phyloP scores from a whole-genome alignment of 2,888 invertebrate species.

The Phragmatobia fuliginosa region DNA sequence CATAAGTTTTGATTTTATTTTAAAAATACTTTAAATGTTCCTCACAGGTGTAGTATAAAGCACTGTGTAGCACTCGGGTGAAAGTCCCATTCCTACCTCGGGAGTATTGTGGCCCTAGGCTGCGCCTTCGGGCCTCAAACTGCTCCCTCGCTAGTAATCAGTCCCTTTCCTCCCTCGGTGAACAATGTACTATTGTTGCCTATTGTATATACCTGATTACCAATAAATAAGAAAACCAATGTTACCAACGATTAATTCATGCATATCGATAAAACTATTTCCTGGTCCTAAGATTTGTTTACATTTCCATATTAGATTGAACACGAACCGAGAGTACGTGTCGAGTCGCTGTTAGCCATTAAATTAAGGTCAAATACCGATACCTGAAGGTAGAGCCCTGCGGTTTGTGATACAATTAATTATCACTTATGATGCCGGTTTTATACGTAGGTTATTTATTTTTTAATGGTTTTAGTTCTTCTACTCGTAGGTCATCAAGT shows the following conservation, averaged over 20 bases:
- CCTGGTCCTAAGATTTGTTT: slow-evolving; percentile 17
- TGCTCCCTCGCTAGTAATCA: too few species aligned
- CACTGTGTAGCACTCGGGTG: too few species aligned
- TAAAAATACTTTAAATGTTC: too few species aligned
- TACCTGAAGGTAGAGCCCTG: slow-evolving; percentile 8
- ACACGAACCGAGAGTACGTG: slow-evolving; percentile 5
- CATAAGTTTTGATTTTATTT: too few species aligned
- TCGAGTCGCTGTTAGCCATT: slow-evolving; percentile 10
- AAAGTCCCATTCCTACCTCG: too few species aligned
- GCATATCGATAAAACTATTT: slow-evolving; percentile 14
- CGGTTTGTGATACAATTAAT: background rate
- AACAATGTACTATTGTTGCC: too few species aligned
- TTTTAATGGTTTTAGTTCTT: background rate
- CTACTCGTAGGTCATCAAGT: background rate
- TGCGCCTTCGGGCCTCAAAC: too few species aligned
- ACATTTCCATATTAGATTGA: background rate
- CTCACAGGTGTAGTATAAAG: too few species aligned
- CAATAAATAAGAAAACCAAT: slow-evolving; percentile 17
- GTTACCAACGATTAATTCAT: slow-evolving; percentile 9
- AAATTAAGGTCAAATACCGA: slow-evolving; percentile 19
- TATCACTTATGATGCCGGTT: background rate
- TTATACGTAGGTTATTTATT: background rate
- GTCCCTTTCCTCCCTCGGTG: too few species aligned
- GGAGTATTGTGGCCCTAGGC: too few species aligned
- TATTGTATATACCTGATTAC: background rate